These are phyloP conservation scores for Gavialis gangeticus DNA, from an alignment of 2,113 vertebrate species.

Conservation along the genomic window DNA sequence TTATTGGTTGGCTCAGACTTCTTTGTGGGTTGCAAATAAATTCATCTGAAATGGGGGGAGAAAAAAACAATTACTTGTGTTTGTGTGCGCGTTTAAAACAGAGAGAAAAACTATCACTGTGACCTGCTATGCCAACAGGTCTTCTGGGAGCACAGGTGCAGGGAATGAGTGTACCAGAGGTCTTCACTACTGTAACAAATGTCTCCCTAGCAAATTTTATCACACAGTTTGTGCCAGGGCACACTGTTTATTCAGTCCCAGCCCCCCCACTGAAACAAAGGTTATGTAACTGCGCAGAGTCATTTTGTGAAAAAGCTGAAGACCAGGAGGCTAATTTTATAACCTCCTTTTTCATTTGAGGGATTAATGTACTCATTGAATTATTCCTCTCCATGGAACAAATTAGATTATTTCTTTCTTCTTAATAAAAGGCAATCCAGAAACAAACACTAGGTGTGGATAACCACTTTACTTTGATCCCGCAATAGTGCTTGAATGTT, in stretches of 20 bases:
- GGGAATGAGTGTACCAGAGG: neutral
- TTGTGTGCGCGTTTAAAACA: no score
- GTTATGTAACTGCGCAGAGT: neutral
- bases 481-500: neutral
- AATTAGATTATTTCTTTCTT: neutral
- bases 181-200: neutral
- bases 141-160: neutral
- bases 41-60: slow-evolving; percentile 76
- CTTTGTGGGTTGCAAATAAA: slow-evolving; percentile 75
- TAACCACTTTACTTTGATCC: neutral
- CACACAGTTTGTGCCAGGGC: neutral
- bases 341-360: neutral
- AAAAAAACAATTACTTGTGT: neutral
- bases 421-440: neutral
- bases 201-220: neutral
- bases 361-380: neutral
- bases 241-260: neutral
- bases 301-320: neutral
- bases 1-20: slow-evolving; percentile 71
- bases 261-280: neutral
- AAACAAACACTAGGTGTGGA: neutral
- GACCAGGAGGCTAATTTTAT: neutral
- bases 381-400: neutral
- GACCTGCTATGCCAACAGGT: neutral
- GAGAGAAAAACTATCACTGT: neutral